Evolutionary conservation across 2,113 vertebrate genomes (phyloP).

Genomic region (Pteropus alecto): DNA sequence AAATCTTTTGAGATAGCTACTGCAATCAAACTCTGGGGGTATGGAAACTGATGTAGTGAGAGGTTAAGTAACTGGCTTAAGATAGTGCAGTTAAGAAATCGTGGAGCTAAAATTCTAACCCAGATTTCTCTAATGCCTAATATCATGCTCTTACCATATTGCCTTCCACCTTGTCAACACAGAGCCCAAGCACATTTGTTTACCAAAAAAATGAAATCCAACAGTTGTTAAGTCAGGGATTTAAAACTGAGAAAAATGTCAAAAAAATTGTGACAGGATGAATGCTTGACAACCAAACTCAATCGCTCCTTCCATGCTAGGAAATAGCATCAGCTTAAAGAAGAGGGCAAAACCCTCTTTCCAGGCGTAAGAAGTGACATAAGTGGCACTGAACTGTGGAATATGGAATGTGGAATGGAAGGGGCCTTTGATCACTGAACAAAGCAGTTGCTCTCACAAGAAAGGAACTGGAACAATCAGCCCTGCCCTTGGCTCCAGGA

Average conservation of each 20-base stretch:
- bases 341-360: background rate
- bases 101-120: background rate
- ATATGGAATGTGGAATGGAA: background rate
- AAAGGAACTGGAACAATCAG: conserved; percentile 67
- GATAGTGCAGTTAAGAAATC: background rate
- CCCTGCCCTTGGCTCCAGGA: conserved; percentile 44
- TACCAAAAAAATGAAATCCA: background rate
- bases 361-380: background rate
- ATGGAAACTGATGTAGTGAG: background rate
- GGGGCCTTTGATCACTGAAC: conserved; percentile 59
- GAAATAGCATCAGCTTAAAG: background rate
- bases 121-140: background rate
- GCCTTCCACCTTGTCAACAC: background rate
- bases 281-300: background rate
- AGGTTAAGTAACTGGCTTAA: background rate
- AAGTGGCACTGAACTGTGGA: background rate
- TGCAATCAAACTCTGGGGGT: background rate
- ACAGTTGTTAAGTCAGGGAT: background rate
- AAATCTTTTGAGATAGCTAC: background rate
- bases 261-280: background rate
- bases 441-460: conserved; percentile 59
- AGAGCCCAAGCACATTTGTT: background rate
- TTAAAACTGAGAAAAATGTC: background rate
- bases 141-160: background rate
- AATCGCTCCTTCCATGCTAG: background rate